Percentiles rank a stretch among this genome's conserved stretches.
Conservation (phyloP, 1,140 invertebrate genomes). For the Hycleus cichorii region DNA sequence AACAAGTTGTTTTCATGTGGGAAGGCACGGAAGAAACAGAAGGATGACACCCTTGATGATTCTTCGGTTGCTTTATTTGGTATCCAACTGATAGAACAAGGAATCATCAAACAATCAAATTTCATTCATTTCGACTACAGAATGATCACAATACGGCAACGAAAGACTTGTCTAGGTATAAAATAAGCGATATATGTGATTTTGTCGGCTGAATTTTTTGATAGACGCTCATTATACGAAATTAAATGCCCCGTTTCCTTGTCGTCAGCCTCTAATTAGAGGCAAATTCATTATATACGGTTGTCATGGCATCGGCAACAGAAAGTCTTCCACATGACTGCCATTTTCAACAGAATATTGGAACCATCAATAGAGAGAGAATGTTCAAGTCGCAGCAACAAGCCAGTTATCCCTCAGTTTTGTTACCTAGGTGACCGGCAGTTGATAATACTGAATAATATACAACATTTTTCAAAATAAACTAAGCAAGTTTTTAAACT, state of each 20-base stretch:
- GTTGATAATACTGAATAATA: conserved; percentile 14
- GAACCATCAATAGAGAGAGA: conserved; percentile 10
- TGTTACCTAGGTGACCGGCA: conserved; percentile 9
- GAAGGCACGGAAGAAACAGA: neutral
- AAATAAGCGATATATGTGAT: neutral
- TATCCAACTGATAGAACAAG: too few relatives aligned
- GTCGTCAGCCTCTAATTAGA: conserved; percentile 14
- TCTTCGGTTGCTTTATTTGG: too few relatives aligned
- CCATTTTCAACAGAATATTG: conserved; percentile 10
- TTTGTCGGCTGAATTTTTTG: too few relatives aligned
- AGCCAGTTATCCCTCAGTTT: conserved; percentile 11
- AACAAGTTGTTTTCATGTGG: neutral
- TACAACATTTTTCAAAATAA: conserved; percentile 22
- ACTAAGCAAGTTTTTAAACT: conserved; percentile 16
- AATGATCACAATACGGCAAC: too few relatives aligned
- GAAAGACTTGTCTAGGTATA: too few relatives aligned
- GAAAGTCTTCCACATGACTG: conserved; percentile 20
- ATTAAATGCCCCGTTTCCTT: conserved; percentile 15
- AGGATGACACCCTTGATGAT: neutral
- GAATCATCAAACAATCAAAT: too few relatives aligned
- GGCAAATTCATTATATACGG: conserved; percentile 17
- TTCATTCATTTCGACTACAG: too few relatives aligned
- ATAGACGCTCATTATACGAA: conserved; percentile 1
- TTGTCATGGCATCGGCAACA: conserved; percentile 17
- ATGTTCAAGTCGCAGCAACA: conserved; percentile 13